phyloP scores from a whole-genome alignment of 2,113 vertebrate species.

The Rhipidura dahli region DNA sequence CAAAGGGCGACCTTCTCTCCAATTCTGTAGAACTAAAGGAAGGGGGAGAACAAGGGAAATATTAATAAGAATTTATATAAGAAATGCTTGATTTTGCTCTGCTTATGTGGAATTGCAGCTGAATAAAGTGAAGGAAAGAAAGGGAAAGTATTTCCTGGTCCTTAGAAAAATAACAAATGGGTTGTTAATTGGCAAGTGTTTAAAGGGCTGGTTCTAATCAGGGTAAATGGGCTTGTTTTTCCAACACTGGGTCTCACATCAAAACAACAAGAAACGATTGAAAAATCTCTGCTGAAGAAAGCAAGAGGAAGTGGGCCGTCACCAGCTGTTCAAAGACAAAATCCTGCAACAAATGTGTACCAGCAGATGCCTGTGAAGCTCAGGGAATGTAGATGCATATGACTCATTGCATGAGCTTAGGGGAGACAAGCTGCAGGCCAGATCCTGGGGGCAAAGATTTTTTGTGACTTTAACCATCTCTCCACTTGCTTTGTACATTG shows the following conservation, averaged over 20 bases:
- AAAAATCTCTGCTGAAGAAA: slow-evolving; percentile 29
- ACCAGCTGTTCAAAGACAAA: slow-evolving; percentile 55
- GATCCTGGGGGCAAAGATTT: neutral
- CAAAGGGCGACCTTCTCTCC: neutral
- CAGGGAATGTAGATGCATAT: neutral
- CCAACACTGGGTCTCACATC: slow-evolving; percentile 44
- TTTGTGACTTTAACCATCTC: neutral
- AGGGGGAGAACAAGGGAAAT: neutral
- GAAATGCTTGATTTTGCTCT: neutral
- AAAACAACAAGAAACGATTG: slow-evolving; percentile 53
- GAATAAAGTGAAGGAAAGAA: neutral
- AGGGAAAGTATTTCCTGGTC: neutral
- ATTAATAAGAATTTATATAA: neutral
- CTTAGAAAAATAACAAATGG: slow-evolving; percentile 2
- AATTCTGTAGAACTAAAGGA: neutral
- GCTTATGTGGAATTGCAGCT: neutral
- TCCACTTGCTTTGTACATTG: neutral
- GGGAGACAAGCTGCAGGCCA: neutral
- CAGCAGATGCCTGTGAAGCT: slow-evolving; percentile 33
- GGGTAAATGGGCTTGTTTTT: slow-evolving; percentile 56
- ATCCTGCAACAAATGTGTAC: slow-evolving; percentile 26
- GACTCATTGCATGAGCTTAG: neutral
- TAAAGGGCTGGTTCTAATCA: slow-evolving; percentile 30
- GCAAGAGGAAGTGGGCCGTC: slow-evolving; percentile 45
- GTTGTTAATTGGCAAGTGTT: slow-evolving; percentile 14